A percentile compares a stretch with the other conserved stretches of the same genome.
Evolutionary conservation across 1,140 invertebrate genomes (phyloP).

Genomic region (Drosophila funebris): DNA sequence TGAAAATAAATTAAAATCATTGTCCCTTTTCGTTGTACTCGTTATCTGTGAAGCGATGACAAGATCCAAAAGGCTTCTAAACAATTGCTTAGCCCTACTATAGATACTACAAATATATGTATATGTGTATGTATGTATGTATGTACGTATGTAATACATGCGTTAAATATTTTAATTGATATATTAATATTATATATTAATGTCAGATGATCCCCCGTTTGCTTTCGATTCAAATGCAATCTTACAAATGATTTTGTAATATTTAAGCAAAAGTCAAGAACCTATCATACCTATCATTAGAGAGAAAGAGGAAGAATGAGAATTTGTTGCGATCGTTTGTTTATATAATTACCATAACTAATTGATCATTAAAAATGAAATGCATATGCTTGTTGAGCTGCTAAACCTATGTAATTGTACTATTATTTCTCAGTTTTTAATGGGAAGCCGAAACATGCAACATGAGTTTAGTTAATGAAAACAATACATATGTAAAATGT

Average conservation of each 20-base stretch:
- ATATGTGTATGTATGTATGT: slow-evolving; percentile 52
- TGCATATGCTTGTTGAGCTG: slow-evolving; percentile 25
- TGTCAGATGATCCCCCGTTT: slow-evolving; percentile 65
- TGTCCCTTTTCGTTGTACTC: slow-evolving; percentile 42
- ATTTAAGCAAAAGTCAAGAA: slow-evolving; percentile 36
- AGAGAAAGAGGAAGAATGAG: neutral
- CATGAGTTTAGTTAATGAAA: slow-evolving; percentile 32
- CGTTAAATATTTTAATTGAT: slow-evolving; percentile 49
- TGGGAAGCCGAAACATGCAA: slow-evolving; percentile 1
- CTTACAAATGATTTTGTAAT: slow-evolving; percentile 24
- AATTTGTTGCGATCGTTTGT: slow-evolving; percentile 3
- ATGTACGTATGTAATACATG: slow-evolving; percentile 54
- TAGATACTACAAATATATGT: slow-evolving; percentile 17
- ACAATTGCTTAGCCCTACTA: slow-evolving; percentile 6
- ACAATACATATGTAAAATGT: slow-evolving; percentile 25
- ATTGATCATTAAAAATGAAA: slow-evolving; percentile 40
- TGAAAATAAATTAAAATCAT: slow-evolving; percentile 56
- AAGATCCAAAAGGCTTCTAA: slow-evolving; percentile 4
- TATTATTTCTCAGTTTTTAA: slow-evolving; percentile 27
- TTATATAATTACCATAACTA: neutral
- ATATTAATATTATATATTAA: slow-evolving; percentile 81
- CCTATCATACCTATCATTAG: slow-evolving; percentile 26
- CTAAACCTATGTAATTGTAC: slow-evolving; percentile 24
- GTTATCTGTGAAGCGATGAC: slow-evolving; percentile 26
- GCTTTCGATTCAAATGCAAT: slow-evolving; percentile 58